Evolutionary conservation across 2,797 vertebrate genomes (phyloP), one percentile per base, ranked within the genome.

Genomic region (Myotis findleyi): DNA sequence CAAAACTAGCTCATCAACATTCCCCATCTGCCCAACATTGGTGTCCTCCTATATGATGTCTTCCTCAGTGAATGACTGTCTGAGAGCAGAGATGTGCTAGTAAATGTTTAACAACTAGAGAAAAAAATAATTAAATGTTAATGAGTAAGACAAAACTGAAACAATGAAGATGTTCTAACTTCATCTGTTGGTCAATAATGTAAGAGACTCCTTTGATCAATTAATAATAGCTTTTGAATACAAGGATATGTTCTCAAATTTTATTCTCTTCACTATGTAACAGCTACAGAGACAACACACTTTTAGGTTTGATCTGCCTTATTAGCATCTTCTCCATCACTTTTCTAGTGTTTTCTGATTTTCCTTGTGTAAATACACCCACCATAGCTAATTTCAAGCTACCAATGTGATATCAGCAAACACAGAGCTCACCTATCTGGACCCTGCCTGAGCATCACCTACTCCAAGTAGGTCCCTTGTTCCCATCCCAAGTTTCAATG

Each of bases 191-290:
- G 30, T 72, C 75, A 72, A 44, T 89, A 64, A 82, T 7, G 7
- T 27, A 25, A 91, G 16, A 55, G 53, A 59, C 41, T 53, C 82
- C 53, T 59, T 88, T 49, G 55, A 12, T 91, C 18, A 62, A 51
- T 73, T 12, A 0, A 55, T 71, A 64, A 41, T 64, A 81, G 16
- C 69, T 87, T 53, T 91, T 84, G 2, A 95, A 68, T 68, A 55
- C 17, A 49, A 83, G n/a, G 73, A 49, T 27, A 71, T 83, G 89
- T 93, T 38, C 75, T 86, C 36, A 82, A 89, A 77, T 79, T 80
- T 66, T 90, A 47, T 79, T 33, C 10, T 30, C 76, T n/a, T 91
- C 27, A 41, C 5, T 81, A 44, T 36, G 21, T 81, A 77, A 81
- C 30, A 27, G 10, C 75, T 77, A 41, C 14, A 83, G 51, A 80